A percentile compares a stretch with the other conserved stretches of the same genome.
Conservation (phyloP, 2,797 vertebrate species). For the Notolepis coatsorum region DNA sequence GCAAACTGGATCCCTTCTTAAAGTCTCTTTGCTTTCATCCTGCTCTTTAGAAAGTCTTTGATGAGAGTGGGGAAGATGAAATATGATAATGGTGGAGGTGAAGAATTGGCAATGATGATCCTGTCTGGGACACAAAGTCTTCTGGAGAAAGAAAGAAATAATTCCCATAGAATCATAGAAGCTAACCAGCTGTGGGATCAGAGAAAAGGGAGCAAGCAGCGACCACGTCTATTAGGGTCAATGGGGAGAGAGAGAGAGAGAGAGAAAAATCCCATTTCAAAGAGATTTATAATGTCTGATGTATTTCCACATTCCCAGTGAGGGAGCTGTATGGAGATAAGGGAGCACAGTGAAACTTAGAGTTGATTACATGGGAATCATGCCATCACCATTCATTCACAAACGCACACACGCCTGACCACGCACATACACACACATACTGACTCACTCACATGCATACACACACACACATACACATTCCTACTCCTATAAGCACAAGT, state of each 20-base stretch:
- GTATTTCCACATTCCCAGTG: slow-evolving; percentile 48
- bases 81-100: slow-evolving; percentile 40
- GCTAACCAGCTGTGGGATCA: slow-evolving; percentile 44
- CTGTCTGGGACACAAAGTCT: slow-evolving; percentile 55
- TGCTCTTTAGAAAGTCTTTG: slow-evolving; percentile 40
- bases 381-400: slow-evolving; percentile 31
- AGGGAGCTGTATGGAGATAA: slow-evolving; percentile 48
- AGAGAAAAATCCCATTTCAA: slow-evolving; percentile 29
- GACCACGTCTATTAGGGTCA: slow-evolving; percentile 29
- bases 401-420: slow-evolving; percentile 23
- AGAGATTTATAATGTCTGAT: slow-evolving; percentile 57
- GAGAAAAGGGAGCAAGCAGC: slow-evolving; percentile 4
- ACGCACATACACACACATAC: neutral
- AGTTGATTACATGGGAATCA: slow-evolving; percentile 44
- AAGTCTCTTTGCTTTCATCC: slow-evolving; percentile 11
- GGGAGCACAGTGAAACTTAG: slow-evolving; percentile 46
- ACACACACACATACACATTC: neutral
- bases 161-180: slow-evolving; percentile 60
- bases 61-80: slow-evolving; percentile 57
- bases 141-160: slow-evolving; percentile 36
- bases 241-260: too few species aligned
- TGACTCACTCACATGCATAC: neutral
- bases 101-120: slow-evolving; percentile 66
- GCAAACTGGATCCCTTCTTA: slow-evolving; percentile 20
- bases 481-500: slow-evolving; percentile 21